A percentile compares a stretch with the other conserved stretches of the same genome.
These are phyloP conservation scores for Myotis planiceps DNA, from an alignment of 2,797 vertebrate genomes.

Conservation along the genomic window DNA sequence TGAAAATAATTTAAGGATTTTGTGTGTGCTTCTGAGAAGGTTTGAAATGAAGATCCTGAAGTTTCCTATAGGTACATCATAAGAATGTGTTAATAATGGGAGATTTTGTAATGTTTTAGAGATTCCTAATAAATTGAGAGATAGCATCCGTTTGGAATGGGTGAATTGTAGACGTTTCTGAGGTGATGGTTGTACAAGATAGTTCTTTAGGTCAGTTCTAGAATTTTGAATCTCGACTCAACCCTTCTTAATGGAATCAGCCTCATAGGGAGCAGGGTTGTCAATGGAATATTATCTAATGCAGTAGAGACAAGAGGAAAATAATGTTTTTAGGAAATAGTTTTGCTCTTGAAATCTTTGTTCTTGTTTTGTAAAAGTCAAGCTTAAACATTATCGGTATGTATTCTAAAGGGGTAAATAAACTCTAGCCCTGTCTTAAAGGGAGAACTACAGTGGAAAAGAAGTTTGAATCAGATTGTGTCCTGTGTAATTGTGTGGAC, in stretches of 20 bases:
- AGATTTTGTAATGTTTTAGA: not conserved
- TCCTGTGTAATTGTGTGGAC: not conserved
- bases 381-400: not conserved
- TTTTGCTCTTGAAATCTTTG: conserved; percentile 30
- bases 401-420: not conserved
- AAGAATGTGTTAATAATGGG: not conserved
- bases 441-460: not conserved
- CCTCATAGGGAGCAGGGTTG: not conserved
- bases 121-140: not conserved
- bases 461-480: not conserved
- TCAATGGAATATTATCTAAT: not conserved
- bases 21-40: not conserved
- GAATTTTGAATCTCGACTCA: not conserved
- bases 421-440: not conserved
- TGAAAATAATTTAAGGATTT: not conserved
- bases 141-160: not conserved
- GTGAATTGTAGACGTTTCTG: conserved; percentile 19
- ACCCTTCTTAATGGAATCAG: not conserved
- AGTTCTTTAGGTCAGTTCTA: not conserved
- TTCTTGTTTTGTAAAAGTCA: conserved; percentile 31
- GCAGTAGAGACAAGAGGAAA: not conserved
- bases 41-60: not conserved
- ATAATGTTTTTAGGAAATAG: not conserved
- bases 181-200: not conserved
- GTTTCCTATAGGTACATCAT: not conserved